phyloP scores from a whole-genome alignment of 1,140 invertebrate species.

The Mactra quadrangularis region DNA sequence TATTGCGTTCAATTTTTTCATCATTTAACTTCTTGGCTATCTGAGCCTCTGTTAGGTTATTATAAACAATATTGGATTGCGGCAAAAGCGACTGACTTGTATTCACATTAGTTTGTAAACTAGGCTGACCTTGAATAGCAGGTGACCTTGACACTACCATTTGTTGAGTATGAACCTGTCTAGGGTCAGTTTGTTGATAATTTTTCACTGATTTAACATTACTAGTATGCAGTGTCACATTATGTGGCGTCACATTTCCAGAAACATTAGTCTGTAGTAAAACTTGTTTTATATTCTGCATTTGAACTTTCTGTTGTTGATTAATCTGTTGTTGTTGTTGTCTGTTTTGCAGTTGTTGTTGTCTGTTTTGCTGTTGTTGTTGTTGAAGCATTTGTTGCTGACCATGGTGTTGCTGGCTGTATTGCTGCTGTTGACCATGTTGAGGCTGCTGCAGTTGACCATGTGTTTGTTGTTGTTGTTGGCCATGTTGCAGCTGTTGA shows the following conservation, averaged over 20 bases:
- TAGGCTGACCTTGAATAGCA: no score
- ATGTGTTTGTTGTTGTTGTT: not conserved
- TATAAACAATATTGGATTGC: not conserved
- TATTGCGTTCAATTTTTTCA: conserved; percentile 25
- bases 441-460: not conserved
- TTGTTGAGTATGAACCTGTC: no score
- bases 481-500: not conserved
- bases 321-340: not conserved
- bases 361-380: conserved; percentile 17
- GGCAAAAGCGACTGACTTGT: not conserved
- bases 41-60: not conserved
- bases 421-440: conserved; percentile 3
- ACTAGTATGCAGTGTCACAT: no score
- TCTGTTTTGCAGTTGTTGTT: not conserved
- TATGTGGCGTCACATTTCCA: no score
- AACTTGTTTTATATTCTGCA: conserved; percentile 4
- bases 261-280: not conserved
- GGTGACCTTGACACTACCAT: no score
- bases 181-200: no score
- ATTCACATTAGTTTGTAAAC: not conserved
- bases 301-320: conserved; percentile 11
- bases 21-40: not conserved
- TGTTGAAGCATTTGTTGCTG: conserved; percentile 4
- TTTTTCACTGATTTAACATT: no score
- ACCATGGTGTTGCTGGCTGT: conserved; percentile 11